phyloP scores from a whole-genome alignment of 2,797 vertebrate species.

The Cirrhinus mrigala region DNA sequence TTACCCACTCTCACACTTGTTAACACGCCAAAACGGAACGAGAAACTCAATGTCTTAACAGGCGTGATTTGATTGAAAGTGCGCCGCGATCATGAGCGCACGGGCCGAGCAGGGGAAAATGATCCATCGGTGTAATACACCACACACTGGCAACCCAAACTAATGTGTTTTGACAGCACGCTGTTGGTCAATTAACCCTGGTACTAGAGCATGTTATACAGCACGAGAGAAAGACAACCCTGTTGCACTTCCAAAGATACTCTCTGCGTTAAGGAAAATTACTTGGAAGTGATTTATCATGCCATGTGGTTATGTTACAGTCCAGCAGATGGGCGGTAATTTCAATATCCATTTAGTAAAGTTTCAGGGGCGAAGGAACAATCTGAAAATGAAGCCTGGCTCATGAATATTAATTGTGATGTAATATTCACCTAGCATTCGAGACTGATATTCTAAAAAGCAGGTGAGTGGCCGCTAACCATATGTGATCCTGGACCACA shows the following conservation, averaged over 20 bases:
- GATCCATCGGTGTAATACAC: conserved; percentile 67
- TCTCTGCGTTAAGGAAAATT: conserved; percentile 16
- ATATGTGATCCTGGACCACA: no score
- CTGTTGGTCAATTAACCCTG: conserved; percentile 81
- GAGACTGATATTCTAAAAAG: not conserved
- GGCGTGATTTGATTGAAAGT: conserved; percentile 43
- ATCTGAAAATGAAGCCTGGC: not conserved
- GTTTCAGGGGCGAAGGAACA: conserved; percentile 1
- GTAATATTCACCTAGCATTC: conserved; percentile 8
- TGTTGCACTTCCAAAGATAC: conserved; percentile 38
- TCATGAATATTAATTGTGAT: conserved; percentile 24
- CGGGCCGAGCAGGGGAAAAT: conserved; percentile 52
- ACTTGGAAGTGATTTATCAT: conserved; percentile 36
- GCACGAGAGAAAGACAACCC: conserved; percentile 59
- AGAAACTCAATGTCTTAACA: conserved; percentile 16
- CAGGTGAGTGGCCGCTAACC: not conserved
- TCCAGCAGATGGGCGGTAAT: conserved; percentile 21
- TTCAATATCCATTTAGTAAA: conserved; percentile 37
- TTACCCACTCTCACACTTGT: conserved; percentile 43
- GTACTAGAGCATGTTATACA: conserved; percentile 75
- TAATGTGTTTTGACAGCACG: conserved; percentile 76
- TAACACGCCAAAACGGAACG: conserved; percentile 30
- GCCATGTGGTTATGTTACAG: conserved; percentile 16
- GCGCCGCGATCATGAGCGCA: conserved; percentile 9
- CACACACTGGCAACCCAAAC: conserved; percentile 62